phyloP scores from a whole-genome alignment of 2,888 invertebrate genomes.

The Drosophila longiperda region DNA sequence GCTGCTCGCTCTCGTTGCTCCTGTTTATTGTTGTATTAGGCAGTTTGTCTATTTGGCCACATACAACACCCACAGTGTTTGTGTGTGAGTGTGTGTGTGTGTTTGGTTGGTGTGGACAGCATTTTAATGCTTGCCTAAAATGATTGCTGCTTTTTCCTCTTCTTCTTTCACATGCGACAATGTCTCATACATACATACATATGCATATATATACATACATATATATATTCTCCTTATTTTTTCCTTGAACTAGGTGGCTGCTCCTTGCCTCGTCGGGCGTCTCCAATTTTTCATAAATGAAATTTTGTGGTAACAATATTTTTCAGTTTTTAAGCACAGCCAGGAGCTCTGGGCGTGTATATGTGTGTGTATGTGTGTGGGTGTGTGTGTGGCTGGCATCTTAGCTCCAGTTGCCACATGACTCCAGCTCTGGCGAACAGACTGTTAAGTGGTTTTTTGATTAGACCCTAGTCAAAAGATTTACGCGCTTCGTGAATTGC shows the following conservation, averaged over 20 bases:
- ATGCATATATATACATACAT: background rate
- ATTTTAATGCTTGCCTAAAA: constrained; percentile 47
- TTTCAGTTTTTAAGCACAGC: constrained; percentile 60
- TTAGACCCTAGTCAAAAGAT: constrained; percentile 65
- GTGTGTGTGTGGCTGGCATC: background rate
- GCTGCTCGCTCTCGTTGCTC: constrained; percentile 28
- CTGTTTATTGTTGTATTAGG: constrained; percentile 28
- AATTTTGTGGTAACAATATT: constrained; percentile 73
- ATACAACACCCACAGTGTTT: constrained; percentile 35
- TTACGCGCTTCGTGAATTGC: constrained; percentile 44
- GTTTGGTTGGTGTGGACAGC: constrained; percentile 31
- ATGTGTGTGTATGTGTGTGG: background rate
- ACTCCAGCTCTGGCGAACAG: constrained; percentile 35
- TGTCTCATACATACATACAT: constrained; percentile 41
- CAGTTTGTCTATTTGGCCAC: constrained; percentile 74
- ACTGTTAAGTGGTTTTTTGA: constrained; percentile 78
- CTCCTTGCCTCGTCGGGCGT: constrained; percentile 28
- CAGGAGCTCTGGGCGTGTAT: constrained; percentile 26
- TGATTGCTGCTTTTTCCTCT: constrained; percentile 42
- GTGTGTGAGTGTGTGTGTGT: background rate
- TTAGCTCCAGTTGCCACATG: constrained; percentile 4
- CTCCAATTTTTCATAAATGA: constrained; percentile 64
- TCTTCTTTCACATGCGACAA: constrained; percentile 72
- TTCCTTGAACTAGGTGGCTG: constrained; percentile 16
- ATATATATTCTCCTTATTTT: background rate